These are phyloP conservation scores for Delia radicum DNA, from an alignment of 1,140 invertebrate genomes.

Conservation along the genomic window DNA sequence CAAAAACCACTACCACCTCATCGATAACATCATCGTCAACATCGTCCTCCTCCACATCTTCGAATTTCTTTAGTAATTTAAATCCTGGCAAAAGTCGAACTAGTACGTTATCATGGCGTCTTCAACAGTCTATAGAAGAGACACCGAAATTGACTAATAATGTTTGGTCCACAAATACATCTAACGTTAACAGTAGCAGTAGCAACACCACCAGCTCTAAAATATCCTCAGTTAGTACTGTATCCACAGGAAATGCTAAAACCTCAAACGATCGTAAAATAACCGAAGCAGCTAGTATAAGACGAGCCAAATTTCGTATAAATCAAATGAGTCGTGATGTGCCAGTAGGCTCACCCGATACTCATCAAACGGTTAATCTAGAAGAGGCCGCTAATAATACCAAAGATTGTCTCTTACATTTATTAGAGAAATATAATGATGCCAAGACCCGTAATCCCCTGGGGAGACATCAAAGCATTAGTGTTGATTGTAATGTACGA, in stretches of 20 bases:
- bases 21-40: neutral
- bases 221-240: conserved; percentile 36
- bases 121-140: conserved; percentile 53
- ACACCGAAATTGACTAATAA: conserved; percentile 47
- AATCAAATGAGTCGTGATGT: conserved; percentile 65
- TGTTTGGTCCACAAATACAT: conserved; percentile 26
- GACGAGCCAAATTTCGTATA: conserved; percentile 62
- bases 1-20: conserved; percentile 1
- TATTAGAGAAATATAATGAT: conserved; percentile 74
- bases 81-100: conserved; percentile 29
- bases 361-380: conserved; percentile 60
- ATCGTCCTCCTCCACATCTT: neutral
- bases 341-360: conserved; percentile 62
- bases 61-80: conserved; percentile 31
- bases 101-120: conserved; percentile 42
- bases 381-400: conserved; percentile 66
- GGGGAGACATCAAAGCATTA: conserved; percentile 51
- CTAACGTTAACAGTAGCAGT: neutral
- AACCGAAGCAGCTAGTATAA: conserved; percentile 46
- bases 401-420: conserved; percentile 70
- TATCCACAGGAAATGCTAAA: conserved; percentile 37
- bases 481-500: conserved; percentile 51
- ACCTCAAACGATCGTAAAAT: conserved; percentile 34
- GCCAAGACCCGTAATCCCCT: conserved; percentile 47
- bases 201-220: conserved; percentile 27